Evolutionary conservation across 2,888 invertebrate species (phyloP), one percentile per base, ranked within the genome.

Genomic region (Drosophila melanocephala): DNA sequence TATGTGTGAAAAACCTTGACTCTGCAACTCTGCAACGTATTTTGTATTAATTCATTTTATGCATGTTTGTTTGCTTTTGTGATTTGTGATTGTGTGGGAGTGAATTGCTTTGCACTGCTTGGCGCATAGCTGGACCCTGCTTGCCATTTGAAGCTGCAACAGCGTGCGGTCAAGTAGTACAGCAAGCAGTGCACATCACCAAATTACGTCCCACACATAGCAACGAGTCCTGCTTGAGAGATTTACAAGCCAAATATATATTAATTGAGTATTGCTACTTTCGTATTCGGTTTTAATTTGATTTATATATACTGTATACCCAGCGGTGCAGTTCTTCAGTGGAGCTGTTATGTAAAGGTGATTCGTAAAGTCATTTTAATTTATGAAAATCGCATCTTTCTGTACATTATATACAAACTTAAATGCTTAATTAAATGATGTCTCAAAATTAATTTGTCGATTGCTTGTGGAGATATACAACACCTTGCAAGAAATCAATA

Each of bases 161-260:
- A 26, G 55, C 19, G 14, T 30, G 1, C 9, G 12, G 37, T 56
- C 52, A 75, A 75, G 60, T 58, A 60, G 66, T 58, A 0, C 0
- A 14, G 0, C 3, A 63, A 73, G 71, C 80, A 68, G 68, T 58
- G n/a, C 51, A 33, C 33, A 58, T 58, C 75, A 56, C 53, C 63
- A 37, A 30, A n/a, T 2, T 47, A 44, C 33, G 30, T 32, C 28
- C 9, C 9, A 22, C 9, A 16, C 16, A 9, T 1, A 16, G 5
- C 22, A 35, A 42, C 75, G 66, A 52, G 66, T 47, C 66, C 37
- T 32, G 66, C 37, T 60, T 51, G 19, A 56, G 26, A 26, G 3
- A 26, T 64, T 58, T 6, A 6, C n/a, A 10, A 35, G 19, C 28
- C 1, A 28, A 19, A 10, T 3, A 28, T 7, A 50, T 16, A 28